Evolutionary conservation across 2,888 invertebrate genomes (phyloP).

Genomic region (Argyresthia albistria): DNA sequence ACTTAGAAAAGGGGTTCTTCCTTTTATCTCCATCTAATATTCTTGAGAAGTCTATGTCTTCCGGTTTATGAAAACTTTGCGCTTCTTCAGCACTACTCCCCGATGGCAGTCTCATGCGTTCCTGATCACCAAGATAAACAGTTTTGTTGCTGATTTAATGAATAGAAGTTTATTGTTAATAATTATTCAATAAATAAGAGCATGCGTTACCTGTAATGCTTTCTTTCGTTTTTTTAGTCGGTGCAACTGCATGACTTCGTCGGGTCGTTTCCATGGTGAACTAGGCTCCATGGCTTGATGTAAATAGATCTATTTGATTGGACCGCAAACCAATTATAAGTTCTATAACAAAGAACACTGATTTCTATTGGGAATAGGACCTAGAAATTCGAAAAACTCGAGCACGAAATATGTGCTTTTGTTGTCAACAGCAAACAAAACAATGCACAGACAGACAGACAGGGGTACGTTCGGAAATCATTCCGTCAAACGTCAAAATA

Average conservation of each 20-base stretch:
- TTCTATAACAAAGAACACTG: slow-evolving; percentile 3
- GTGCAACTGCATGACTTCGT: slow-evolving; percentile 80
- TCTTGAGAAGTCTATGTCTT: slow-evolving; percentile 59
- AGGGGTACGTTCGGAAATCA: no score
- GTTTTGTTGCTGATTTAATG: background rate
- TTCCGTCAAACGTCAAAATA: no score
- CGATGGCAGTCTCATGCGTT: slow-evolving; percentile 57
- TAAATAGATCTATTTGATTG: background rate
- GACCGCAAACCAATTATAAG: background rate
- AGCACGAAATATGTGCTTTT: no score
- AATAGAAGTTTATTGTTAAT: background rate
- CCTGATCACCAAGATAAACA: slow-evolving; percentile 23
- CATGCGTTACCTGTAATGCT: slow-evolving; percentile 77
- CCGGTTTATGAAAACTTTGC: slow-evolving; percentile 23
- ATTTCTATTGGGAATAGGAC: background rate
- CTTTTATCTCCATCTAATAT: slow-evolving; percentile 74
- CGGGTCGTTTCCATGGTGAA: slow-evolving; percentile 75
- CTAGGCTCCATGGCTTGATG: slow-evolving; percentile 40
- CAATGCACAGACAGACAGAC: no score
- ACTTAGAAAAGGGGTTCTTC: slow-evolving; percentile 84
- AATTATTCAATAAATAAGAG: no score
- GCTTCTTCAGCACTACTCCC: slow-evolving; percentile 28
- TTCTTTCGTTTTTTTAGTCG: slow-evolving; percentile 83
- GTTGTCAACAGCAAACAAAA: no score
- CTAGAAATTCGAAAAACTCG: no score